Base-by-base conservation (phyloP, 2,113 vertebrate species). In the Thunnus thynnus region DNA sequence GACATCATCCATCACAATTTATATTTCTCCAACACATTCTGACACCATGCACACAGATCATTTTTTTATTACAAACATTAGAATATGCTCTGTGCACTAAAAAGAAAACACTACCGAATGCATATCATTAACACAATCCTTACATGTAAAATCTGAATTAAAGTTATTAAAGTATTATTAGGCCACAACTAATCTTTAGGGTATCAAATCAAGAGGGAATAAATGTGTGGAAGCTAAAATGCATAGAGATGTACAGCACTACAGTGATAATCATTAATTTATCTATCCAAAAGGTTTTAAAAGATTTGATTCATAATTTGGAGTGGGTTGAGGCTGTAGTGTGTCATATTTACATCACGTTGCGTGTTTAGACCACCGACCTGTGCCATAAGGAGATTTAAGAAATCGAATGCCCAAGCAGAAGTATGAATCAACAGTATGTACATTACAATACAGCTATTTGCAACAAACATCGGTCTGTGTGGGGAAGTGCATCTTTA, bases 61-160 rank as follows among this genome's bases (percentile, higher is more conserved):
- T 78, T 71, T 75, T 69, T 13, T 71, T 83, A 67, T 85, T 48
- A 88, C 69, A 89, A 91, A 88, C 56, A 66, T 87, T 87, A 70
- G 50, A 84, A 81, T 79, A 84, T 48, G 27, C 54, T 90, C 32
- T 83, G 78, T 86, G 83, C 74, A 67, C 85, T 87, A 89, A 60
- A 75, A 77, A 27, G 13, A 72, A 74, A 76, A 75, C 60, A 83
- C 81, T 88, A 89, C 62, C 69, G 52, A 86, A 63, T 2, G 22
- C 12, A 14, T 81, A 65, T 85, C 44, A 73, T 84, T 36, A 80
- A 80, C 44, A 58, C 14, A 80, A 51, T 62, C 25, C 50, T 77
- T 82, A 80, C 70, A 72, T 76, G 65, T 63, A 32, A 68, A 73
- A 82, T 80, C 62, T 76, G 36, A 79, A 73, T 69, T 72, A 55